Evolutionary conservation across 2,113 vertebrate genomes (phyloP), one percentile per base, ranked within the genome.

Genomic region (Bothrops jararaca): DNA sequence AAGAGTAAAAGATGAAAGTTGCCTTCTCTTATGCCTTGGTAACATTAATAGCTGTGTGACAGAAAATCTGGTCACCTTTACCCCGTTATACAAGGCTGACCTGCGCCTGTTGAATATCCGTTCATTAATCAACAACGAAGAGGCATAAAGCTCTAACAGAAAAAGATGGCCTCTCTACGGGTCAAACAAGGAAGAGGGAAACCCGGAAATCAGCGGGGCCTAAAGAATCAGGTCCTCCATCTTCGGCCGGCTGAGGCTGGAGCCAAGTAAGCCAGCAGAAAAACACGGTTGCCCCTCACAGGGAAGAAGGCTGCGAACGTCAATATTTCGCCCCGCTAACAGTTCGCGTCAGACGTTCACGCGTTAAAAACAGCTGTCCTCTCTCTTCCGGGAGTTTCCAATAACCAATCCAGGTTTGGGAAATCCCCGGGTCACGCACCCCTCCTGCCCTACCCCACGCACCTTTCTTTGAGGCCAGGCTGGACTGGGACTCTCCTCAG

Each of bases 381-480:
- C 60, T 29, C 60, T 64, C 60, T 80, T 34, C 56, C 69, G n/a
- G 18, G 15, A 20, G 69, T 7, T 74, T 7, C 69, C 29, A 4
- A 69, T 5, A 5, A 13, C 8, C 5, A 1, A 34, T 10, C 22
- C 48, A 24, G 45, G 57, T 57, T 23, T 34, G 8, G 11, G 22
- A 7, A 8, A 5, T 1, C 3, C 29, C 3, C 69, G 18, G 18
- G 39, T 42, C 18, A 80, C 74, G 34, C 10, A 29, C 60, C 60
- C 60, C 24, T 29, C 60, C 26, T 64, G 1, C 20, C 3, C 20
- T 7, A 1, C 2, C n/a, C 3, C 60, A 13, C 98, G 94, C 88
- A 95, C 96, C 95, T 96, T 96, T 93, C 39, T 94, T 48, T 64
- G 96, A 0, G 92, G 88, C 96, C 96, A 97, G 26, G 93, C 94